Conservation (phyloP, 2,797 vertebrate genomes). For the Sebastes jordani region DNA sequence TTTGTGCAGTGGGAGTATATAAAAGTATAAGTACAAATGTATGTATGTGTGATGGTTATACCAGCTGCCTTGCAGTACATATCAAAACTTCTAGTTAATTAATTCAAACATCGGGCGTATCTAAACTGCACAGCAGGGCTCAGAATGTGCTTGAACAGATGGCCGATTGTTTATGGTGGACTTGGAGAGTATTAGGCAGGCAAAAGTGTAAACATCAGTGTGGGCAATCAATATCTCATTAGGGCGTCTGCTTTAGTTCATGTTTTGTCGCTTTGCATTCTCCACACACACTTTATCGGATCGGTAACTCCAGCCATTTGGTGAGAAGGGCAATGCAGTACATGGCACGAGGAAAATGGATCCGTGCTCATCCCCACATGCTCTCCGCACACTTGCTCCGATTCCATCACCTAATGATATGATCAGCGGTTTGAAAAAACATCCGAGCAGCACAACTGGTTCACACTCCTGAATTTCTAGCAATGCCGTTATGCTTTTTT, state of each 20-base stretch:
- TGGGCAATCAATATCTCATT: constrained; percentile 74
- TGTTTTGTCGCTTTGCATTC: constrained; percentile 69
- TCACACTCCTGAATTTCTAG: constrained; percentile 47
- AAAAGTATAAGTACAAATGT: constrained; percentile 13
- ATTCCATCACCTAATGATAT: constrained; percentile 34
- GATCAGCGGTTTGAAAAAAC: constrained; percentile 42
- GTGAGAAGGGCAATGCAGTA: constrained; percentile 11
- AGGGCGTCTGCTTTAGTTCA: constrained; percentile 62
- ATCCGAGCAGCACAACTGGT: constrained; percentile 28
- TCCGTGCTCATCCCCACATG: constrained; percentile 21
- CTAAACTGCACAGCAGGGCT: constrained; percentile 35
- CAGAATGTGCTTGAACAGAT: constrained; percentile 55
- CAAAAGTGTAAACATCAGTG: constrained; percentile 70
- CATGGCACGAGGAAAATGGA: constrained; percentile 17
- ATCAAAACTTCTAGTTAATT: constrained; percentile 9
- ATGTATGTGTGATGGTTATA: constrained; percentile 4
- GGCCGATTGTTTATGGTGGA: constrained; percentile 59
- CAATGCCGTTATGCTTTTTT: constrained; percentile 56
- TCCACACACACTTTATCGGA: constrained; percentile 38
- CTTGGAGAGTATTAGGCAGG: constrained; percentile 57
- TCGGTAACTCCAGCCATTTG: constrained; percentile 42
- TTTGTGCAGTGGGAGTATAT: constrained; percentile 6
- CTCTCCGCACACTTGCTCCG: background rate
- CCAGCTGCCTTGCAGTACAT: background rate
- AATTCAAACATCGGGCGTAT: constrained; percentile 20